Evolutionary conservation across 2,113 vertebrate species (phyloP).

Genomic region (Psephotus haematonotus): DNA sequence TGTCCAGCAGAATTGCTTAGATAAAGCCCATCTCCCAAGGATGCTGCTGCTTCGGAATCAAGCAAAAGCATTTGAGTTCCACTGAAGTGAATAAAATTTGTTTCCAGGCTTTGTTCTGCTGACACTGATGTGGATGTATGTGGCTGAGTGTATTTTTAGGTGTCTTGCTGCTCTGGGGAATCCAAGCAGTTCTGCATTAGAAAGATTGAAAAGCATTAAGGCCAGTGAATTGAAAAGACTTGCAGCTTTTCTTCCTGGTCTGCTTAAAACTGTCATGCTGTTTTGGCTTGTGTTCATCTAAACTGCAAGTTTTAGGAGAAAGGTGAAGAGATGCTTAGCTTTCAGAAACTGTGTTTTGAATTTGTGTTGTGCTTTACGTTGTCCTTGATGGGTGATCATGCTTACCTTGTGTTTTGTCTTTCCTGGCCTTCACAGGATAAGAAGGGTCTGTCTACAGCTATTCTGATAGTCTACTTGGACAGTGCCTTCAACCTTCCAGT

Average conservation of each 20-base stretch:
- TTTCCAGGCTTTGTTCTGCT: not conserved
- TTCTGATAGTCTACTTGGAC: slow-evolving; percentile 92
- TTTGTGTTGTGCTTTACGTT: not conserved
- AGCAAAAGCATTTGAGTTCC: not conserved
- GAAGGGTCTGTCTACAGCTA: slow-evolving; percentile 81
- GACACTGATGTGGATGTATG: not conserved
- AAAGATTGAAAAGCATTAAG: not conserved
- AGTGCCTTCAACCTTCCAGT: slow-evolving; percentile 90
- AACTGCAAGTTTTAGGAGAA: not conserved
- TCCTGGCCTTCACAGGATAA: slow-evolving; percentile 70
- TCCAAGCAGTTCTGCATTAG: not conserved
- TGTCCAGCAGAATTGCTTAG: not conserved
- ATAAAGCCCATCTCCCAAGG: not conserved
- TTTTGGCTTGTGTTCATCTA: not conserved
- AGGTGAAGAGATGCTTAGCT: not conserved
- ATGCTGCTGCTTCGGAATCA: not conserved
- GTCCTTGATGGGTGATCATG: not conserved
- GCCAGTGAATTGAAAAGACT: not conserved
- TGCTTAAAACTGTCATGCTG: not conserved
- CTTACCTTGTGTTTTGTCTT: not conserved
- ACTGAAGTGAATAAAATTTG: not conserved
- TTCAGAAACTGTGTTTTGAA: not conserved
- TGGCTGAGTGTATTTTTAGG: not conserved
- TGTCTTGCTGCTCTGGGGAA: not conserved
- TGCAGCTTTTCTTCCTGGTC: not conserved